Evolutionary conservation across 2,797 vertebrate genomes (phyloP).

Genomic region (Hydrolagus colliei): DNA sequence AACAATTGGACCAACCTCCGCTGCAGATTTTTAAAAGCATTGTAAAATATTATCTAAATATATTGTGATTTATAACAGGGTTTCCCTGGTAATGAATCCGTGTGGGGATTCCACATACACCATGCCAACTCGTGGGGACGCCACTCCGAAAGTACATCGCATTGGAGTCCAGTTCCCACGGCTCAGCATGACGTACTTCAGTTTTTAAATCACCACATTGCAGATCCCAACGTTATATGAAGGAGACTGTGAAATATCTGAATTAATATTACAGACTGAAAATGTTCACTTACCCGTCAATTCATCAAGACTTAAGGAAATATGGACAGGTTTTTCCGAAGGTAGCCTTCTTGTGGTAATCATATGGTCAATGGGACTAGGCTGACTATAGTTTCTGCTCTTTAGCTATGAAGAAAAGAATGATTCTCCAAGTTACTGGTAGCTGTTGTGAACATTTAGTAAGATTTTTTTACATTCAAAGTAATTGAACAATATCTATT

Average conservation of each 20-base stretch:
- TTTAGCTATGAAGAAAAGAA: constrained; percentile 1
- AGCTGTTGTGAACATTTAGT: background rate
- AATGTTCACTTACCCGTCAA: constrained; percentile 65
- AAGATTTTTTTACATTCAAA: background rate
- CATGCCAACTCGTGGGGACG: too few relatives aligned
- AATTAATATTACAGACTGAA: constrained; percentile 17
- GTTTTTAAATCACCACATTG: too few relatives aligned
- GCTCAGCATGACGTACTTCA: too few relatives aligned
- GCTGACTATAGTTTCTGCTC: constrained; percentile 41
- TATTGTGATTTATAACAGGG: too few relatives aligned
- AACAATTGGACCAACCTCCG: too few relatives aligned
- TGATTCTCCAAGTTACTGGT: background rate
- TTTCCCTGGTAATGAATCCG: too few relatives aligned
- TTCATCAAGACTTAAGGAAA: constrained; percentile 87
- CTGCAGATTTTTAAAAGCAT: too few relatives aligned
- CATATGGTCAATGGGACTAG: constrained; percentile 80
- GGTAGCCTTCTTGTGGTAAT: constrained; percentile 91
- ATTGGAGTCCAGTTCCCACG: too few relatives aligned
- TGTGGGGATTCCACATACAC: too few relatives aligned
- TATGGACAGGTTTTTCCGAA: constrained; percentile 86
- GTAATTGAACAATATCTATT: background rate
- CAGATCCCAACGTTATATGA: background rate
- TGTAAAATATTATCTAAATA: too few relatives aligned
- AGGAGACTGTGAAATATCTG: background rate
- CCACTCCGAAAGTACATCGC: too few relatives aligned